A percentile compares a stretch with the other conserved stretches of the same genome.
phyloP scores from a whole-genome alignment of 30 jellyfish, hydroid and myxozoan genomes.

The Catostylus mosaicus region DNA sequence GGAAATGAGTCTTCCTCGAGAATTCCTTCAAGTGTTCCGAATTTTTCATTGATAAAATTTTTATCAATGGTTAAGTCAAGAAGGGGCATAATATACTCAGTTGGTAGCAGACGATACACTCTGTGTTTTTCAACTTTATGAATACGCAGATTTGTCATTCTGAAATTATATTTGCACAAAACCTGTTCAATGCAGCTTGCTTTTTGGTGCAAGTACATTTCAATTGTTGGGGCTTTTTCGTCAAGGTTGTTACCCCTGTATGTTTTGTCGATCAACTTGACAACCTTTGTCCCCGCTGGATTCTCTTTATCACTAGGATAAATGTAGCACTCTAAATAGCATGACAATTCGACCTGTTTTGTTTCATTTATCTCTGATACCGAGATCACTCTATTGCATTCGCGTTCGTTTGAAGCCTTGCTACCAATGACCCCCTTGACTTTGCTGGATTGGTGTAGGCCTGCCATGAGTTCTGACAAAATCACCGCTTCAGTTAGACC shows the following conservation, averaged over 20 bases:
- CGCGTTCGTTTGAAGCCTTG: not conserved
- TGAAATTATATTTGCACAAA: slow-evolving; percentile 9
- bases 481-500: slow-evolving; percentile 42
- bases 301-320: not conserved
- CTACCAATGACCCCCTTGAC: not conserved
- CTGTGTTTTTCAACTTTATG: slow-evolving; percentile 26
- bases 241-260: not conserved
- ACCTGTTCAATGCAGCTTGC: slow-evolving; percentile 25
- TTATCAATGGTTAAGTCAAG: slow-evolving; percentile 12
- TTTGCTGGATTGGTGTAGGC: not conserved
- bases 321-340: slow-evolving; percentile 20
- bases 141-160: slow-evolving; percentile 55
- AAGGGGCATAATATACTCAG: slow-evolving; percentile 44
- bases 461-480: slow-evolving; percentile 31
- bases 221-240: slow-evolving; percentile 16
- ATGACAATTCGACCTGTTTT: slow-evolving; percentile 26
- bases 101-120: slow-evolving; percentile 43
- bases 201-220: slow-evolving; percentile 65
- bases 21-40: slow-evolving; percentile 46
- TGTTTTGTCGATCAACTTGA: slow-evolving; percentile 2
- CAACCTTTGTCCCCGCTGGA: slow-evolving; percentile 13
- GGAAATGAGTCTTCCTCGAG: slow-evolving; percentile 40
- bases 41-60: slow-evolving; percentile 1
- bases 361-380: slow-evolving; percentile 46
- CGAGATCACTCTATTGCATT: not conserved